These are phyloP conservation scores for Acanthopleura granulata DNA, from an alignment of 2,888 invertebrate species.

Conservation along the genomic window DNA sequence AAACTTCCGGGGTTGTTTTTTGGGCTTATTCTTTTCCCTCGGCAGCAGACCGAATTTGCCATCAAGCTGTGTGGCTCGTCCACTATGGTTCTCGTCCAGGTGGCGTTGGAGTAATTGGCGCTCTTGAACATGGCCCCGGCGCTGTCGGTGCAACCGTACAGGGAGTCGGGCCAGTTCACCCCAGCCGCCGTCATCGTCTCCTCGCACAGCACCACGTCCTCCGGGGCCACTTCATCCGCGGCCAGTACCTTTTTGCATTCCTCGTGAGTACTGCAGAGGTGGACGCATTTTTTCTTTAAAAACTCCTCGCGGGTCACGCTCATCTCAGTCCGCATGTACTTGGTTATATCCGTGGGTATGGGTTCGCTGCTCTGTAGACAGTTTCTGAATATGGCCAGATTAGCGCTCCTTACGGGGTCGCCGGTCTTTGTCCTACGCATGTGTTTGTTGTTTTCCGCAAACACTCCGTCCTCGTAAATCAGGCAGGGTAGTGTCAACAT, in stretches of 20 bases:
- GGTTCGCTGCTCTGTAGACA: neutral
- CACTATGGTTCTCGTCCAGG: neutral
- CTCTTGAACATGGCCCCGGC: constrained; percentile 3
- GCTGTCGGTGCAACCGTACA: neutral
- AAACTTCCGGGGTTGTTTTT: neutral
- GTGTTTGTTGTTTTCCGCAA: neutral
- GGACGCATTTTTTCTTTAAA: neutral
- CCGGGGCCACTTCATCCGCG: neutral
- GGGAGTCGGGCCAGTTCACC: neutral
- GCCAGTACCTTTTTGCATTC: neutral
- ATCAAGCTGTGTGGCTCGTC: neutral
- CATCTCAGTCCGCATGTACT: neutral
- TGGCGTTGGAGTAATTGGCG: neutral
- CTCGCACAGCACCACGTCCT: constrained; percentile 1
- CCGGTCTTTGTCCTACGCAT: neutral
- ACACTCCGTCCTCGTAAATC: neutral
- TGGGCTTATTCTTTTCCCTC: neutral
- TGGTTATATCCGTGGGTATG: neutral
- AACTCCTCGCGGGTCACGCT: neutral
- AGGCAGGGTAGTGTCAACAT: neutral
- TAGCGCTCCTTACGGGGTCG: neutral
- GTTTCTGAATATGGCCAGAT: neutral
- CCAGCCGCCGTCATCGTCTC: neutral
- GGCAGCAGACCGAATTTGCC: neutral
- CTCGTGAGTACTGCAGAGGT: neutral